Evolutionary conservation across 2,113 vertebrate genomes (phyloP), one percentile per base, ranked within the genome.

Genomic region (Butorides virescens): DNA sequence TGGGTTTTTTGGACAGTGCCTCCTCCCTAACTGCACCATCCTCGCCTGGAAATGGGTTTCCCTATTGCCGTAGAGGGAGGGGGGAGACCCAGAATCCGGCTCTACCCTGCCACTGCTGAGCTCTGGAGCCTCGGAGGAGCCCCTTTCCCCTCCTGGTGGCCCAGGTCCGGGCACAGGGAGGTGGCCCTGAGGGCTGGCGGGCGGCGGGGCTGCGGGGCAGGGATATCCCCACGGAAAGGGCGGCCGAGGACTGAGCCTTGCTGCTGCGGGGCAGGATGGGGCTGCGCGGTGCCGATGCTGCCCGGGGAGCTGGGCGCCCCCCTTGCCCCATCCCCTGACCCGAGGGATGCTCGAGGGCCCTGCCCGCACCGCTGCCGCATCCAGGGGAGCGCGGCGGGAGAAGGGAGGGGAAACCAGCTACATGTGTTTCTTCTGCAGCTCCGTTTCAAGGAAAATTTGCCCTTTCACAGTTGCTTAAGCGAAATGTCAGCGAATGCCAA

Each of bases 401-500:
- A 56, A 34, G 37, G 71, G 63, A 66, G 44, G 52, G 52, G 27
- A 25, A 55, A 18, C 3, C 3, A 19, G 30, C 80, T 22, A 2
- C 32, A 0, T 15, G 66, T 13, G 61, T 32, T 72, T n/a, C 77
- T 83, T 26, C 94, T 71, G 53, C 74, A 53, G 87, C 91, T 94
- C 87, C 0, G 68, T 95, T 95, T 92, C 93, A 92, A 93, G 96
- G 94, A 90, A 90, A 88, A 95, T 94, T 95, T 95, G 72, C 96
- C 91, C 78, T 98, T 98, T 98, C 93, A 80, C 98, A 97, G 98
- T 70, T 44, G 96, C 91, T 97, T 72, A 95, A 95, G 93, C 50
- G 15, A 98, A 98, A 97, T 97, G 97, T 97, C 96, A 97, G 91
- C 91, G 96, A 97, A 98, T 92, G 95, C 97, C 97, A 96, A 98